Base-by-base conservation (phyloP, 2,797 vertebrate genomes). In the Rachycentron canadum region DNA sequence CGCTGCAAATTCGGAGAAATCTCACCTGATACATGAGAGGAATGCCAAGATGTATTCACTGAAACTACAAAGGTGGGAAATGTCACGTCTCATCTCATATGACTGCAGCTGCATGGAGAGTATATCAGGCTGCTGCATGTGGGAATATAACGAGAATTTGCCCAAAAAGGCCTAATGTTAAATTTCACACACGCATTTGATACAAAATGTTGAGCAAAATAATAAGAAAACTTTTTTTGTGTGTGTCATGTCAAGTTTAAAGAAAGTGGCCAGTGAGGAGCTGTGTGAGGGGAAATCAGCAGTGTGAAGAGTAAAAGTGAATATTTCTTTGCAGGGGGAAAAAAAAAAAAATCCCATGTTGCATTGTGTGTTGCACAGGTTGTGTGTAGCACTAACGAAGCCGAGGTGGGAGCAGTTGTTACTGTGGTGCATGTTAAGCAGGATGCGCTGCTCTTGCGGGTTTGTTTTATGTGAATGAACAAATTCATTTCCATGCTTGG, bases 11-110 rank as follows among this genome's bases (percentile, higher is more conserved):
- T 94, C 95, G 56, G 95, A 96, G 85, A 96, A 94, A 92, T 95
- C 94, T 71, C 94, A 95, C 36, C 94, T 96, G 74, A 93, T 96
- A 12, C 90, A 94, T 68, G 95, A 95, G 79, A 94, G 90, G 86
- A 94, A 86, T 25, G 86, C 90, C 6, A 95, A 92, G 68, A 94
- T 92, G 89, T 95, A 96, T 82, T 95, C 93, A 9, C 53, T 94
- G 2, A 93, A 94, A 81, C 70, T 92, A 14, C 91, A 94, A 84
- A 96, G 95, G 95, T 96, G 89, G 61, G 88, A 12, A 14, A 70
- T 67, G 8, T 57, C 21, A 12, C 3, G 32, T 45, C 60, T 36
- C 7, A 6, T 45, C 63, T 36, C 7, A 6, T 7, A 1, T 49
- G 8, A 3, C 10, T 47, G 40, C 32, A 60, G 49, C 17, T 26